A percentile compares a stretch with the other conserved stretches of the same genome.
phyloP scores from a whole-genome alignment of 2,113 vertebrate species.

The Zeus faber region DNA sequence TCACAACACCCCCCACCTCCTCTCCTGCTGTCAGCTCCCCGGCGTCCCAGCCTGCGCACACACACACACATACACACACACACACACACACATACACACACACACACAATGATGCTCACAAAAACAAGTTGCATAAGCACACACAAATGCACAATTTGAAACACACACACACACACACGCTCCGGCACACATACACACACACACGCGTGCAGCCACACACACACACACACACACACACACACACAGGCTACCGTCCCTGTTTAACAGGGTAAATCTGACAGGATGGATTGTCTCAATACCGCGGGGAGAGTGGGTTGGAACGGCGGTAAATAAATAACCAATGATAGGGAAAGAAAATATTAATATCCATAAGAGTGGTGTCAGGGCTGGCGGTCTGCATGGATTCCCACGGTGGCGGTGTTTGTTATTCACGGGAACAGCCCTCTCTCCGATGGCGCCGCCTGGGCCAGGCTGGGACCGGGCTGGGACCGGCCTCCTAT shows the following conservation, averaged over 20 bases:
- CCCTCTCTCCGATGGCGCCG: background rate
- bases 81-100: constrained; percentile 16
- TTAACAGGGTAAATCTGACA: constrained; percentile 51
- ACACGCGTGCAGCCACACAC: background rate
- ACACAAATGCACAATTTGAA: background rate
- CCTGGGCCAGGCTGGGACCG: background rate
- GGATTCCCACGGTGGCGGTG: constrained; percentile 30
- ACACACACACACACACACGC: background rate
- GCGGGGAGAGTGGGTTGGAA: constrained; percentile 41
- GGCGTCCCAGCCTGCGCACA: constrained; percentile 2
- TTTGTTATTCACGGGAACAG: constrained; percentile 40
- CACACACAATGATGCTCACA: background rate
- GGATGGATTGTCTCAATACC: constrained; percentile 55
- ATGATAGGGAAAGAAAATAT: constrained; percentile 52
- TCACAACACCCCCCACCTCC: constrained; percentile 27
- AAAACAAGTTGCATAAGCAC: background rate
- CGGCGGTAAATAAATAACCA: constrained; percentile 47
- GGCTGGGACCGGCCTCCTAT: background rate
- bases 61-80: background rate
- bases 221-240: constrained; percentile 3
- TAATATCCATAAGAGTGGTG: constrained; percentile 47
- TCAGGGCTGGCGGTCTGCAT: constrained; percentile 40
- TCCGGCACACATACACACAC: background rate
- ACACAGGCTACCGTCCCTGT: constrained; percentile 23
- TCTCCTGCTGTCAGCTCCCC: constrained; percentile 17